These are phyloP conservation scores for Latrodectus hesperus DNA, from an alignment of 2,888 invertebrate species.

Conservation along the genomic window DNA sequence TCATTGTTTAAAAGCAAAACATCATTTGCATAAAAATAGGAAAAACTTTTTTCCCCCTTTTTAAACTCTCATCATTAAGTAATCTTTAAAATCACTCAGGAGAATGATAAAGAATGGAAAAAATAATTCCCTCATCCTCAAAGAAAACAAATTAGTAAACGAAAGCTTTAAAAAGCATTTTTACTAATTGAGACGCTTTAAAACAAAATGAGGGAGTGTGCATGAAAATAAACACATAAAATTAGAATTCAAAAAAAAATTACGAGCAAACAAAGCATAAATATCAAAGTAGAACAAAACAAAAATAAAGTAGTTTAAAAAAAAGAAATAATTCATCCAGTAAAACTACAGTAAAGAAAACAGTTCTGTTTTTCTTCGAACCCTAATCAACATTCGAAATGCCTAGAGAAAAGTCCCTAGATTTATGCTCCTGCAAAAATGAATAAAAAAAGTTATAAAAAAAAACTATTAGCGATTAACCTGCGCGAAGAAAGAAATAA, in stretches of 20 bases:
- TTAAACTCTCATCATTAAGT: constrained; percentile 2
- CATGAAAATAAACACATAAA: constrained; percentile 15
- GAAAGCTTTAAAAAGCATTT: constrained; percentile 33
- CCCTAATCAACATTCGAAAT: not conserved
- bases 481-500: constrained; percentile 8
- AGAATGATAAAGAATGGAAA: not conserved
- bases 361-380: not conserved
- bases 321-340: constrained; percentile 33
- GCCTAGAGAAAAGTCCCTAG: not conserved
- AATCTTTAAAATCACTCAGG: constrained; percentile 14
- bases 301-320: constrained; percentile 20
- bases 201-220: not conserved
- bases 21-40: constrained; percentile 59
- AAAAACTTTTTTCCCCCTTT: not conserved
- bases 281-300: constrained; percentile 45
- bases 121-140: constrained; percentile 28
- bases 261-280: constrained; percentile 32
- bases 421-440: not conserved
- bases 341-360: constrained; percentile 5
- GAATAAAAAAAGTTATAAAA: not conserved
- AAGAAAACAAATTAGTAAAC: constrained; percentile 53
- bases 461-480: constrained; percentile 9
- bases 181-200: constrained; percentile 9
- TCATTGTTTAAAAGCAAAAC: constrained; percentile 49
- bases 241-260: constrained; percentile 7